Conservation (phyloP, 2,113 vertebrate genomes). For the Picathartes gymnocephalus region DNA sequence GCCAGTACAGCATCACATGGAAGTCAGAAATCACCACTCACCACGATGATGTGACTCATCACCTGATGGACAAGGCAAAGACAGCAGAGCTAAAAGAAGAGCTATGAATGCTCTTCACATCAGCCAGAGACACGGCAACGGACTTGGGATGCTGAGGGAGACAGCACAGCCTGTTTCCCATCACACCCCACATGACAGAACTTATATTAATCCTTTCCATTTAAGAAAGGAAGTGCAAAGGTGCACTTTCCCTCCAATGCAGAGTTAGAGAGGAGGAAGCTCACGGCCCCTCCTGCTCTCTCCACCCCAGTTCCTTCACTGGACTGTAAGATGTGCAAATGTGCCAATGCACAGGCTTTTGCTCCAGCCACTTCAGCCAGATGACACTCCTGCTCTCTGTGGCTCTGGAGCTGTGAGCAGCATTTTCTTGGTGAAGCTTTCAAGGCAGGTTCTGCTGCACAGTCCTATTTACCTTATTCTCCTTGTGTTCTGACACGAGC, state of each 20-base stretch:
- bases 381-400: not conserved
- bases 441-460: not conserved
- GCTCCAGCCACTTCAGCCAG: not conserved
- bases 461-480: not conserved
- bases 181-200: not conserved
- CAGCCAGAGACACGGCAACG: not conserved
- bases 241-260: not conserved
- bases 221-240: not conserved
- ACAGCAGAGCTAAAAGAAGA: not conserved
- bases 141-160: not conserved
- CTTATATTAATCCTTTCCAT: not conserved
- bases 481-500: not conserved
- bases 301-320: not conserved
- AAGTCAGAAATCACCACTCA: not conserved
- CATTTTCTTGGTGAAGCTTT: not conserved
- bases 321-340: not conserved
- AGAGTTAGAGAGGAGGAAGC: not conserved
- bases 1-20: not conserved
- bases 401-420: not conserved
- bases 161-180: not conserved
- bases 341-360: not conserved
- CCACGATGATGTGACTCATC: not conserved
- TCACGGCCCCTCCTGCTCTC: not conserved
- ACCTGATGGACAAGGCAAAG: not conserved
- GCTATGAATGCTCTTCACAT: not conserved